Conservation (phyloP, 1,140 invertebrate genomes). For the Pemphigus obesinymphae region DNA sequence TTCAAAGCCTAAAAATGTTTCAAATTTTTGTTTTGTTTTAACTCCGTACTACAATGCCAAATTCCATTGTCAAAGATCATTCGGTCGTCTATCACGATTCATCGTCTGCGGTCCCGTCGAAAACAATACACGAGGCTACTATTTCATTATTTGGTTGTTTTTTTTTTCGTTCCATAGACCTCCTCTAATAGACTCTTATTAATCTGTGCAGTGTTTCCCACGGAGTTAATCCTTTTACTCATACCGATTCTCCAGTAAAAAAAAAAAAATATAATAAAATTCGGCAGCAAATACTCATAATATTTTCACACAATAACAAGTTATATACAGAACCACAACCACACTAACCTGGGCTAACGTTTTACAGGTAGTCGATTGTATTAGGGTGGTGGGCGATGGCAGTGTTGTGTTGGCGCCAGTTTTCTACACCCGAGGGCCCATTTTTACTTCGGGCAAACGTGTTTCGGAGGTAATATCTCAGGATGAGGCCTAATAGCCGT, state of each 20-base stretch:
- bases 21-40: background rate
- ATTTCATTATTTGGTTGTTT: conserved; percentile 2
- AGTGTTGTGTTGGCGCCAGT: conserved; percentile 12
- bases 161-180: background rate
- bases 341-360: conserved; percentile 37
- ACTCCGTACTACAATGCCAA: conserved; percentile 9
- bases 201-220: conserved; percentile 23
- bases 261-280: background rate
- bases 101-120: conserved; percentile 17
- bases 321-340: background rate
- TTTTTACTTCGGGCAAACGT: background rate
- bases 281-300: background rate
- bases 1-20: background rate
- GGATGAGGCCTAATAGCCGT: conserved; percentile 19
- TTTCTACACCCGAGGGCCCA: conserved; percentile 13
- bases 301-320: background rate
- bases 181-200: conserved; percentile 34
- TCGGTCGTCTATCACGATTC: conserved; percentile 12
- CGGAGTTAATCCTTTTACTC: conserved; percentile 36
- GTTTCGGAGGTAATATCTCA: background rate
- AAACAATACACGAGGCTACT: conserved; percentile 23
- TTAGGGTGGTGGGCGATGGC: background rate
- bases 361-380: conserved; percentile 11
- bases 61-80: conserved; percentile 31
- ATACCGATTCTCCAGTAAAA: background rate